Conservation (phyloP, 2,797 vertebrate genomes). For the Pogonophryne albipinna region DNA sequence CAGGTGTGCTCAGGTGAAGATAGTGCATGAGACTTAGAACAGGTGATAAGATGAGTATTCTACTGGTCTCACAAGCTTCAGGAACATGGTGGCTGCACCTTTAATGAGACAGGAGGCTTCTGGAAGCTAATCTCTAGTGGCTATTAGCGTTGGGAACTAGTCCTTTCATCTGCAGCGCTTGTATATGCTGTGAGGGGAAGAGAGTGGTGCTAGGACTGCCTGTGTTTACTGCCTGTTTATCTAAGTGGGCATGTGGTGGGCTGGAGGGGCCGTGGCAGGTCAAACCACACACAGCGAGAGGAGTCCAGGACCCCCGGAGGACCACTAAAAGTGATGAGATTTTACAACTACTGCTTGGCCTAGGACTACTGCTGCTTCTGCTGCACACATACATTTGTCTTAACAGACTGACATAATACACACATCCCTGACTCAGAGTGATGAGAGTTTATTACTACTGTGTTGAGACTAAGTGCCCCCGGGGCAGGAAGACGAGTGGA, state of each 20-base stretch:
- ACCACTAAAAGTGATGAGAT: conserved; percentile 82
- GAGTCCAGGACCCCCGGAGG: conserved; percentile 77
- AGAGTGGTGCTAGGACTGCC: conserved; percentile 73
- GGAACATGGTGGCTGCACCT: conserved; percentile 65
- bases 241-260: conserved; percentile 80
- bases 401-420: conserved; percentile 67
- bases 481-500: conserved; percentile 69
- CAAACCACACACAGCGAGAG: conserved; percentile 85
- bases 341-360: conserved; percentile 79
- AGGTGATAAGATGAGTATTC: conserved; percentile 17
- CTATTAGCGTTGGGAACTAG: conserved; percentile 73
- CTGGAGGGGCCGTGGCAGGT: conserved; percentile 70
- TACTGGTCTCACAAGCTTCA: conserved; percentile 58
- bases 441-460: conserved; percentile 84
- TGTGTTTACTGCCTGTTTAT: conserved; percentile 87
- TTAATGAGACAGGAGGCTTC: conserved; percentile 69
- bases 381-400: conserved; percentile 29
- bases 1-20: conserved; percentile 11
- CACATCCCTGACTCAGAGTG: conserved; percentile 71
- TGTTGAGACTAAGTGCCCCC: conserved; percentile 77
- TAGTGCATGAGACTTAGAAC: not conserved
- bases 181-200: conserved; percentile 76
- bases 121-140: conserved; percentile 74
- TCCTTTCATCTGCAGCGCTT: conserved; percentile 82
- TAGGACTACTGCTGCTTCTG: conserved; percentile 74